Conservation (phyloP, 2,888 invertebrate genomes). For the Epirrita christyi region DNA sequence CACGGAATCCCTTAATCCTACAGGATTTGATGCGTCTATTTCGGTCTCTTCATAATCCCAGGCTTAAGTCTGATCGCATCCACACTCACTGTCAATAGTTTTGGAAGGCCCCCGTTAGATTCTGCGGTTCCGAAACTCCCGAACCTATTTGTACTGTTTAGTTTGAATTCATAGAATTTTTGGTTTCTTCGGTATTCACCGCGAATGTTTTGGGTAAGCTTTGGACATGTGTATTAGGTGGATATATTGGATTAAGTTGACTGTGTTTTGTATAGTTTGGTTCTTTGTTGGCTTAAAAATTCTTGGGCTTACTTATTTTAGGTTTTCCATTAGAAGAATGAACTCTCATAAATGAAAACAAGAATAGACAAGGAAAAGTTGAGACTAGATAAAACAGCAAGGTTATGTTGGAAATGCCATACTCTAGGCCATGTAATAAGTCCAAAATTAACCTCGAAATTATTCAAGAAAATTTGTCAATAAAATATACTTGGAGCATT, state of each 20-base stretch:
- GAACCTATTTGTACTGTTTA: conserved; percentile 71
- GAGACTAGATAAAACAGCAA: neutral
- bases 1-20: conserved; percentile 82
- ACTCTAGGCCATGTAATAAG: no score
- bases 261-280: conserved; percentile 29
- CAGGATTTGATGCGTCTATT: conserved; percentile 83
- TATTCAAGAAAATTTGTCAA: no score
- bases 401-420: no score
- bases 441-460: no score
- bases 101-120: conserved; percentile 79
- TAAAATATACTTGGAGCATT: no score
- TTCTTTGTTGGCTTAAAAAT: conserved; percentile 24
- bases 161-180: conserved; percentile 72
- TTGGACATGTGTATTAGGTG: conserved; percentile 59
- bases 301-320: conserved; percentile 17
- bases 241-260: conserved; percentile 50
- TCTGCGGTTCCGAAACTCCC: conserved; percentile 75
- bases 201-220: conserved; percentile 59
- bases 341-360: neutral
- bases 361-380: conserved; percentile 6
- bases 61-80: conserved; percentile 84
- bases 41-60: conserved; percentile 83
- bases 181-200: conserved; percentile 75
- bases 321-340: neutral
- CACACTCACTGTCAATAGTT: conserved; percentile 85